phyloP scores from a whole-genome alignment of 2,888 invertebrate genomes.

The Caenorhabditis zanzibari region DNA sequence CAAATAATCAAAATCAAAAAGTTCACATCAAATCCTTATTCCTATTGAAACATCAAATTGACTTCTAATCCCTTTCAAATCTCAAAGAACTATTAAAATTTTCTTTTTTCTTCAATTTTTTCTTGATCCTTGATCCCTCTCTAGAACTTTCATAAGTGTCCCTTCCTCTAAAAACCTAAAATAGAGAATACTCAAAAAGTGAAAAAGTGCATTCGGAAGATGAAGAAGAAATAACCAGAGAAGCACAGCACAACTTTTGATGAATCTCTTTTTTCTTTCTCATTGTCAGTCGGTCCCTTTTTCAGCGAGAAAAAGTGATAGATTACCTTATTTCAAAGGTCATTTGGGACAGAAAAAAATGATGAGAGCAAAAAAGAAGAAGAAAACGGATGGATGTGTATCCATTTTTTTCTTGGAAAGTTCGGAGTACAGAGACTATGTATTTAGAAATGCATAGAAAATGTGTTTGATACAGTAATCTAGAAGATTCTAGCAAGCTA shows the following conservation, averaged over 20 bases:
- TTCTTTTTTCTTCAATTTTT: neutral
- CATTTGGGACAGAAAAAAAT: neutral
- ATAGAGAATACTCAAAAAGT: neutral
- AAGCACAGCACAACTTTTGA: neutral
- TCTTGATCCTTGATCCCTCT: neutral
- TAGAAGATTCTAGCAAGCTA: neutral
- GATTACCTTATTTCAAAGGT: neutral
- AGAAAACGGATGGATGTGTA: neutral
- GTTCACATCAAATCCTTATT: too few species aligned
- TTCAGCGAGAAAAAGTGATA: neutral
- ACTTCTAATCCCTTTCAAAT: too few species aligned
- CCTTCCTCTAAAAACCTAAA: neutral
- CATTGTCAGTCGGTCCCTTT: neutral
- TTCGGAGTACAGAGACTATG: neutral
- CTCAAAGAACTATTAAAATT: too few species aligned
- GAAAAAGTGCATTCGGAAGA: constrained; percentile 19
- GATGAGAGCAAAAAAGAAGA: neutral
- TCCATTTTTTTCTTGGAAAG: neutral
- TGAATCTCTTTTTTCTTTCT: neutral
- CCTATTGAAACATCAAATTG: too few species aligned
- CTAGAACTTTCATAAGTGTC: neutral
- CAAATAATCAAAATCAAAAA: too few species aligned
- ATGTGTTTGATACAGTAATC: neutral
- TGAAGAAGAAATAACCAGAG: neutral
- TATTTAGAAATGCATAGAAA: too few species aligned